Evolutionary conservation across 2,888 invertebrate species (phyloP).

Genomic region (Apoda limacodes): DNA sequence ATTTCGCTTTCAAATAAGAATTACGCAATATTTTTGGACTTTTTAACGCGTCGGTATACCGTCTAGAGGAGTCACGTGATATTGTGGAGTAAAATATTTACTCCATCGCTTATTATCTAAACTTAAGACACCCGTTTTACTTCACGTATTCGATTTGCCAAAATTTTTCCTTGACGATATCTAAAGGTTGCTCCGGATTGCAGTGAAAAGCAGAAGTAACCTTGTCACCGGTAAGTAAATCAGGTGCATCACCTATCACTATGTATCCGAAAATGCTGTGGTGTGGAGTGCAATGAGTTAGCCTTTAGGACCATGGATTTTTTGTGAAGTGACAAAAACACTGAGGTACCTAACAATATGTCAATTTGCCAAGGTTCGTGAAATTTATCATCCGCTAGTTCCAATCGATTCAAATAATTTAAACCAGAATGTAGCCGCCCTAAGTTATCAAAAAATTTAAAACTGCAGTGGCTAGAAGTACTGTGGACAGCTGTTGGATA

Average conservation of each 20-base stretch:
- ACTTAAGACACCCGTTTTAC: slow-evolving; percentile 3
- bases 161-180: slow-evolving; percentile 6
- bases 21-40: slow-evolving; percentile 6
- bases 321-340: slow-evolving; percentile 9
- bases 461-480: no score
- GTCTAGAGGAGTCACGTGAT: slow-evolving; percentile 2
- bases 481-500: no score
- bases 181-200: slow-evolving; percentile 4
- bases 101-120: slow-evolving; percentile 6
- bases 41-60: slow-evolving; percentile 6
- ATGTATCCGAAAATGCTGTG: slow-evolving; percentile 8
- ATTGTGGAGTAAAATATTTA: slow-evolving; percentile 4
- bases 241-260: slow-evolving; percentile 7
- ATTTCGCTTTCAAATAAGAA: no score
- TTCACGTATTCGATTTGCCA: slow-evolving; percentile 4
- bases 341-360: slow-evolving; percentile 9
- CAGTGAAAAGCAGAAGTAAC: slow-evolving; percentile 2
- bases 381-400: slow-evolving; percentile 9
- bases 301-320: slow-evolving; percentile 4
- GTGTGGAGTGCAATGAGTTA: slow-evolving; percentile 7
- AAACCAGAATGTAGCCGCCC: no score
- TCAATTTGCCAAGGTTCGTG: slow-evolving; percentile 11
- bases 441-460: no score
- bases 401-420: slow-evolving; percentile 2
- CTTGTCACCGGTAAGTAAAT: not conserved